phyloP scores from a whole-genome alignment of 2,797 vertebrate genomes.

The Catamblyrhynchus diadema region DNA sequence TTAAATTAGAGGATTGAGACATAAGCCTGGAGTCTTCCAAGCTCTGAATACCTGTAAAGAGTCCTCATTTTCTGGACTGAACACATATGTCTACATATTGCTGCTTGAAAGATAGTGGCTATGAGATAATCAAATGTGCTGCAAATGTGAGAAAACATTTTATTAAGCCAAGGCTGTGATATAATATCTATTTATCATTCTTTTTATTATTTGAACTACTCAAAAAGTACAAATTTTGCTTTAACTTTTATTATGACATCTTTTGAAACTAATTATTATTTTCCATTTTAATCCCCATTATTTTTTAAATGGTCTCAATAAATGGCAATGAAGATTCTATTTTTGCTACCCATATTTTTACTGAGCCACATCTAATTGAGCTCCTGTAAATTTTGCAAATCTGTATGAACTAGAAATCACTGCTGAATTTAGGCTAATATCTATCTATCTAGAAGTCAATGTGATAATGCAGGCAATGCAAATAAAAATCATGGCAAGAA shows the following conservation, averaged over 20 bases:
- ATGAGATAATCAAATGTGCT: neutral
- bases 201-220: neutral
- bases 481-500: constrained; percentile 1
- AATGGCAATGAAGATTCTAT: neutral
- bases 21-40: neutral
- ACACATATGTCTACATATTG: neutral
- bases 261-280: neutral
- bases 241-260: neutral
- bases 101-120: neutral
- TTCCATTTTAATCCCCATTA: constrained; percentile 19
- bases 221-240: neutral
- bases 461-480: neutral
- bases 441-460: neutral
- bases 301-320: constrained; percentile 16
- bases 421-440: neutral
- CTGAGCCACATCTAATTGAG: neutral
- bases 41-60: accelerated
- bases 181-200: neutral
- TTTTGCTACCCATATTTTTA: neutral
- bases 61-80: neutral
- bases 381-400: neutral
- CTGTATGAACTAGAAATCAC: neutral
- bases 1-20: constrained; percentile 7
- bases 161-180: neutral
- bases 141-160: neutral